These are phyloP conservation scores for Standfussiana lucernea DNA, from an alignment of 2,888 invertebrate genomes.

Conservation along the genomic window DNA sequence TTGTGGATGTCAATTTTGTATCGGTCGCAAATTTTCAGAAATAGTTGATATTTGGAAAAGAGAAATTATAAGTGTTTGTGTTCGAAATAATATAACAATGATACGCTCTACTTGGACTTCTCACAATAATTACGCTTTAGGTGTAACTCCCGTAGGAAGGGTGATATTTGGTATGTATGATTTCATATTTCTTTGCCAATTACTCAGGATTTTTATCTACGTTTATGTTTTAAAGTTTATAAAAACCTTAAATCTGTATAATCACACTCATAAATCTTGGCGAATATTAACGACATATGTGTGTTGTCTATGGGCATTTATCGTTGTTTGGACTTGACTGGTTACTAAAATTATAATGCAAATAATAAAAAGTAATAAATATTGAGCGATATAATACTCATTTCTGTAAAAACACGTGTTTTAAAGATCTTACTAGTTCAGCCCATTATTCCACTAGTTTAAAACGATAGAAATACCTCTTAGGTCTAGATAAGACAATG, in stretches of 20 bases:
- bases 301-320: neutral
- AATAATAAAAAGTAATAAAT: neutral
- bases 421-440: neutral
- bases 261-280: neutral
- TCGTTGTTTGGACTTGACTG: neutral
- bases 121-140: slow-evolving; percentile 11
- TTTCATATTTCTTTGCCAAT: neutral
- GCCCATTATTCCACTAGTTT: neutral
- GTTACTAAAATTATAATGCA: neutral
- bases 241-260: neutral
- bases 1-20: neutral
- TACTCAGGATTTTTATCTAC: neutral
- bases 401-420: neutral
- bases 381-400: neutral
- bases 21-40: neutral
- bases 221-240: neutral
- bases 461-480: neutral
- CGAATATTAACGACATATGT: neutral
- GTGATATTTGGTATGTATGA: slow-evolving; percentile 48
- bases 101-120: slow-evolving; percentile 35
- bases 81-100: slow-evolving; percentile 21
- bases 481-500: neutral
- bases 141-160: slow-evolving; percentile 11
- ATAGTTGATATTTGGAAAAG: neutral
- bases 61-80: neutral